Base-by-base conservation (phyloP, 2,888 invertebrate species). In the Thymelicus sylvestris region DNA sequence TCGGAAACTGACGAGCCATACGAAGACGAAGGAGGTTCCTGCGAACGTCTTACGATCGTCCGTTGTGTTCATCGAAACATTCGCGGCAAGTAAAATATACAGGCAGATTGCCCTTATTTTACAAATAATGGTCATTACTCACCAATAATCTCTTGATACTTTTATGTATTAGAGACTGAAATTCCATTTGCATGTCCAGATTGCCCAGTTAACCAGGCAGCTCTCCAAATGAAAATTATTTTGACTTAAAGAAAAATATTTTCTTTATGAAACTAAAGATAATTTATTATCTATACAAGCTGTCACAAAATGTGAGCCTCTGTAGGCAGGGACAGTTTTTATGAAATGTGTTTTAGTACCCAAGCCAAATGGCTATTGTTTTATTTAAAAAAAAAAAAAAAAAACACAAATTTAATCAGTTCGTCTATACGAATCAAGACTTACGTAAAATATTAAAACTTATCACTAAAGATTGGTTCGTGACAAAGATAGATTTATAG, bases 311-410 rank as follows among this genome's bases (percentile, higher is more conserved):
- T 72, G 72, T 69, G 12, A 38, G 8, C 50, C 66, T 10, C 66
- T 66, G 31, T 24, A n/a, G n/a, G n/a, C n/a, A 66, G 2, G 71
- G 47, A 0, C 73, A 73, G 60, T 73, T 66, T 68, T 39, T 73
- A 63, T 73, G 68, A 0, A 62, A 38, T 13, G 61, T 67, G 10
- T 74, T 74, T 55, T 38, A 72, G 13, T 63, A n/a, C n/a, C n/a
- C n/a, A n/a, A n/a, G n/a, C n/a, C 73, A 38, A 71, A 73, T 57
- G 73, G 70, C 12, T 57, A 19, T 8, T 39, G 73, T 7, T 73
- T 72, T 63, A 73, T 72, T 10, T 57, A 69, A 12, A 73, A 73
- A 19, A 39, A 69, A 47, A 73, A 73, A 52, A n/a, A n/a, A n/a
- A n/a, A n/a, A n/a, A n/a, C n/a, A n/a, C n/a, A n/a, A n/a, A n/a